phyloP scores from a whole-genome alignment of 2,888 invertebrate genomes.

The Ecdyonurus torrentis region DNA sequence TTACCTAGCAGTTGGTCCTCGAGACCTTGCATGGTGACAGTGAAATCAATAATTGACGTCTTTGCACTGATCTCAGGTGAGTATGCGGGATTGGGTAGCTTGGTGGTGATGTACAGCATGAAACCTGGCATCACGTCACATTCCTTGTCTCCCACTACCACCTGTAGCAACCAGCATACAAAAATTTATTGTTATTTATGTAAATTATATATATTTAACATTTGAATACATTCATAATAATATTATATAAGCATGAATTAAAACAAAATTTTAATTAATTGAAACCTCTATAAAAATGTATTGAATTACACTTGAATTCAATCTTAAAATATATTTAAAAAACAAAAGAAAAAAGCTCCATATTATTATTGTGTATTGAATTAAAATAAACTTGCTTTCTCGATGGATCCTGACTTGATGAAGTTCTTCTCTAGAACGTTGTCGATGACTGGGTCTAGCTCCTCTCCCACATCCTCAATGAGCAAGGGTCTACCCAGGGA shows the following conservation, averaged over 20 bases:
- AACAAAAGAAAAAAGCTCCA: background rate
- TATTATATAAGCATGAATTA: too few species aligned
- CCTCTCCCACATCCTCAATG: constrained; percentile 89
- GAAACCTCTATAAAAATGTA: too few species aligned
- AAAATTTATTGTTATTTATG: too few species aligned
- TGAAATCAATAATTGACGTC: constrained; percentile 93
- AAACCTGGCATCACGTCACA: constrained; percentile 94
- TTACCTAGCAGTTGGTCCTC: constrained; percentile 80
- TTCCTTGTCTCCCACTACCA: constrained; percentile 88
- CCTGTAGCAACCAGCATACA: constrained; percentile 25
- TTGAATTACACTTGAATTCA: too few species aligned
- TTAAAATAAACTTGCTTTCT: constrained; percentile 48
- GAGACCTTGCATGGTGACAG: constrained; percentile 89
- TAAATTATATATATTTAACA: too few species aligned
- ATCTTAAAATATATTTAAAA: background rate
- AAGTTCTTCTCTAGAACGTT: constrained; percentile 95
- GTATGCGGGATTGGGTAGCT: constrained; percentile 89
- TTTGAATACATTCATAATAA: background rate
- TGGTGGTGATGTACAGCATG: constrained; percentile 89
- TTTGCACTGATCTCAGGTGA: constrained; percentile 94
- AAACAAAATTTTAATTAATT: background rate
- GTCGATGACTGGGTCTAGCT: constrained; percentile 89
- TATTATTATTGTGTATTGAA: background rate
- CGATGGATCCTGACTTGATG: constrained; percentile 90
- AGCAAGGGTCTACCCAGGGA: constrained; percentile 76